Conservation (phyloP, 2,797 vertebrate species). For the Lepilemur ruficaudatus region DNA sequence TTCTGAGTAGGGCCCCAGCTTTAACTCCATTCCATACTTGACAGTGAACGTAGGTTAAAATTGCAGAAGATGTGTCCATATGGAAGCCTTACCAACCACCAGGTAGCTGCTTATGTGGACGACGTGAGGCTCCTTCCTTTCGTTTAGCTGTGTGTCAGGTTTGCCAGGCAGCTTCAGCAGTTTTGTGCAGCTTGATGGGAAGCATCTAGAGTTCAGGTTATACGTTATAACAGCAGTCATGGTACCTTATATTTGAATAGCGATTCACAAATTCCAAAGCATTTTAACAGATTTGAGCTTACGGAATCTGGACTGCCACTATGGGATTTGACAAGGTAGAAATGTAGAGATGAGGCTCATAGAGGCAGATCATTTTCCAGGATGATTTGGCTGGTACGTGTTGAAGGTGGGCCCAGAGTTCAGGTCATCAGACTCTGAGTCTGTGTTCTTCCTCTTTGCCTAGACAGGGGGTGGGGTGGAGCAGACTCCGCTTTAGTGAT, state of each 20-base stretch:
- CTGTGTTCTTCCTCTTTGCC: neutral
- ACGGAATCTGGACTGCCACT: neutral
- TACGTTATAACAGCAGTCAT: neutral
- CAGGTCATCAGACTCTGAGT: neutral
- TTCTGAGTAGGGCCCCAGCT: neutral
- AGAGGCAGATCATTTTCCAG: neutral
- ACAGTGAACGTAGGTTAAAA: neutral
- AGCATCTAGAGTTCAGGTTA: neutral
- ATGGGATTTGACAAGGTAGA: neutral
- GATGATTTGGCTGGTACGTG: neutral
- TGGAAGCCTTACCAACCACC: neutral
- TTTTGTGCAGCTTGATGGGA: neutral
- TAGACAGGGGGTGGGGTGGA: too few species aligned
- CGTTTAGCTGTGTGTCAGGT: too few species aligned
- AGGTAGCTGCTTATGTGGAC: accelerated
- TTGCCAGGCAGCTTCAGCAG: neutral
- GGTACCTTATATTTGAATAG: neutral
- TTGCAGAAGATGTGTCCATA: neutral
- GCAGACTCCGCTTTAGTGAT: too few species aligned
- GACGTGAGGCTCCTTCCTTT: neutral
- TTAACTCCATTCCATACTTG: neutral
- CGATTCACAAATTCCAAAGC: neutral
- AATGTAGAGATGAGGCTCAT: neutral
- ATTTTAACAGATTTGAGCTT: neutral
- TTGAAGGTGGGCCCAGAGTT: neutral